phyloP scores from a whole-genome alignment of 1,140 invertebrate species.

The Drosophila neocordata region DNA sequence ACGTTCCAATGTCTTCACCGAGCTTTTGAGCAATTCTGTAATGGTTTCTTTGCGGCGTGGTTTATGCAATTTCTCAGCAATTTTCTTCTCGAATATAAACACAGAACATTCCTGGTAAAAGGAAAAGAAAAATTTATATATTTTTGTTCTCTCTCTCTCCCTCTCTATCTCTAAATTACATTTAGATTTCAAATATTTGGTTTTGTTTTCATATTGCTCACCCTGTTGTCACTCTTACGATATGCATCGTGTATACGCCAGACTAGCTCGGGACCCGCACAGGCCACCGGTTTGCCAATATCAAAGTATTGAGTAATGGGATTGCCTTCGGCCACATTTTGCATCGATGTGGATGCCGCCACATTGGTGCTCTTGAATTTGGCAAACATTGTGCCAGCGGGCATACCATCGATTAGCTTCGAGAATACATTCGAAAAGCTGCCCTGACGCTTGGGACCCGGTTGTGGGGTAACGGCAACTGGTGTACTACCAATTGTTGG shows the following conservation, averaged over 20 bases:
- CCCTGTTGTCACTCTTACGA: constrained; percentile 94
- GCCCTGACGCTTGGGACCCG: constrained; percentile 72
- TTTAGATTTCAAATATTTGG: no score
- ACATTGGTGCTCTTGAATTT: constrained; percentile 88
- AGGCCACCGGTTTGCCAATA: constrained; percentile 93
- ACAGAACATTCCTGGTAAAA: constrained; percentile 93
- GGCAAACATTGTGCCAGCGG: constrained; percentile 87
- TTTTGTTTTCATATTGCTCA: constrained; percentile 83
- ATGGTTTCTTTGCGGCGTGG: constrained; percentile 96
- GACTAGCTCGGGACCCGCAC: constrained; percentile 94
- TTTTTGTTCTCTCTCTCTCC: no score
- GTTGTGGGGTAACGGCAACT: constrained; percentile 19
- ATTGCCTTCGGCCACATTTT: constrained; percentile 89
- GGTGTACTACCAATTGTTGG: constrained; percentile 53
- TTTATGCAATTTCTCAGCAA: constrained; percentile 96
- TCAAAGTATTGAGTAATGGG: constrained; percentile 95
- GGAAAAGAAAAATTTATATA: neutral
- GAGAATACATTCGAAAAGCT: constrained; percentile 82
- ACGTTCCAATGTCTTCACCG: constrained; percentile 91
- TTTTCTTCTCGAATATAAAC: constrained; percentile 97
- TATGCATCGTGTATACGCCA: constrained; percentile 97
- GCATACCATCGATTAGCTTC: constrained; percentile 83
- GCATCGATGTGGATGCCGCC: constrained; percentile 82
- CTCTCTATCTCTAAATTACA: no score
- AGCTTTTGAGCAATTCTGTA: constrained; percentile 93